Conservation (phyloP, 2,113 vertebrate species). For the cat (Felis catus) region DNA sequence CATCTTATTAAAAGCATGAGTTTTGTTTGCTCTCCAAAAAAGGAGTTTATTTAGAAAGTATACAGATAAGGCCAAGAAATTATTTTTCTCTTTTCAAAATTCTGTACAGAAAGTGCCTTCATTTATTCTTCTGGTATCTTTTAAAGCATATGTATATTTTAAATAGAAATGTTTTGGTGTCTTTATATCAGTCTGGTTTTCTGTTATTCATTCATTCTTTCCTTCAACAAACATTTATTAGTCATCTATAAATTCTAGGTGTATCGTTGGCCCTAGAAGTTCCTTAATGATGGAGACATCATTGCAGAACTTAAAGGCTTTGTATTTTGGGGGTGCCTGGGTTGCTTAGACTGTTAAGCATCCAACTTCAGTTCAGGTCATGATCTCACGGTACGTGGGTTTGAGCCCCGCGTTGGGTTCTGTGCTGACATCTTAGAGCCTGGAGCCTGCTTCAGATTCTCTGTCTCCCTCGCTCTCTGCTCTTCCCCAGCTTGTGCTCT, state of each 20-base stretch:
- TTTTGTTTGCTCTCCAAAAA: neutral
- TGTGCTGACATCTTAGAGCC: too few relatives aligned
- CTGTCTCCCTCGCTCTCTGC: too few relatives aligned
- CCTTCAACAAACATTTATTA: neutral
- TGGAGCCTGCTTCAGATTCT: too few relatives aligned
- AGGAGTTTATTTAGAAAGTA: neutral
- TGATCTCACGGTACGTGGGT: too few relatives aligned
- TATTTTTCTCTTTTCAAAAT: neutral
- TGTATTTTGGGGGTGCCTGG: neutral
- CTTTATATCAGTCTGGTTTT: neutral
- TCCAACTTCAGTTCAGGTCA: too few relatives aligned
- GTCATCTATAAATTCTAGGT: neutral
- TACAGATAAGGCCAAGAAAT: neutral
- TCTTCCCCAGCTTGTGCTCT: too few relatives aligned
- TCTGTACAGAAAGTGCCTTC: neutral
- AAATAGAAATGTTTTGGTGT: neutral
- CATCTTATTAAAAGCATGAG: neutral
- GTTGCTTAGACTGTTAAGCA: too few relatives aligned
- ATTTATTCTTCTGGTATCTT: neutral
- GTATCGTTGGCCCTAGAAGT: neutral
- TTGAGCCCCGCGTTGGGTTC: too few relatives aligned
- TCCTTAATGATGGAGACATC: neutral
- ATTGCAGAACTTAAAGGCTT: neutral
- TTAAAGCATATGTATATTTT: neutral
- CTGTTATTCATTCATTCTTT: neutral